Percentiles rank a stretch among this genome's conserved stretches.
Evolutionary conservation across 2,888 invertebrate genomes (phyloP).

Genomic region (Drosophila mulleri): DNA sequence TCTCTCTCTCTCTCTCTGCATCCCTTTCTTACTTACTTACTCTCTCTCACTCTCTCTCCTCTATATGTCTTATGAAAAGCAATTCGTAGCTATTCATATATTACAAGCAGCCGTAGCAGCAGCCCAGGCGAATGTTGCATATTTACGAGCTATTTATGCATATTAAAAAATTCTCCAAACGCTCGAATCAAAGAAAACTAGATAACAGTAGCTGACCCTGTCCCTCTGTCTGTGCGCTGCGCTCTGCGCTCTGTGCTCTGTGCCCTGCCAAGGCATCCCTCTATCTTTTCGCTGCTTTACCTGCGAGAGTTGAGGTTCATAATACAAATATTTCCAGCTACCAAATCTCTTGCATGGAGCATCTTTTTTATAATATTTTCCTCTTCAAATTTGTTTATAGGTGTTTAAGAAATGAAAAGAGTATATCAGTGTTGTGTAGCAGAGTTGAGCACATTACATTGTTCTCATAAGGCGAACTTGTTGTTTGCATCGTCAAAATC

Average conservation of each 20-base stretch:
- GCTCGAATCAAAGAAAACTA: constrained; percentile 66
- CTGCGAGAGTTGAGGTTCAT: constrained; percentile 32
- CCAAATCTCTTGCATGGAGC: constrained; percentile 23
- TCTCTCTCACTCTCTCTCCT: background rate
- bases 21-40: background rate
- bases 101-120: constrained; percentile 25
- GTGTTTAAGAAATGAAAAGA: background rate
- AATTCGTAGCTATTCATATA: constrained; percentile 49
- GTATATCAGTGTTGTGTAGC: background rate
- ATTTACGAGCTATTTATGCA: constrained; percentile 82
- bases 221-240: constrained; percentile 1
- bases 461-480: too few relatives aligned
- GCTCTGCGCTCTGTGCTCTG: background rate
- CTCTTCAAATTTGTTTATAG: background rate
- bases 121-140: constrained; percentile 63
- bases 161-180: constrained; percentile 75
- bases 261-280: constrained; percentile 2
- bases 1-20: background rate
- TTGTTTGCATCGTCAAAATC: background rate
- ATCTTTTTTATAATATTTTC: constrained; percentile 24
- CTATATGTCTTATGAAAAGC: constrained; percentile 29
- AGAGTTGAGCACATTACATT: background rate
- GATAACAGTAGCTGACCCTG: constrained; percentile 72
- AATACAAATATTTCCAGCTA: constrained; percentile 42
- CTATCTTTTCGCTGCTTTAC: constrained; percentile 20